These are phyloP conservation scores for Turnix velox DNA, from an alignment of 2,113 vertebrate species.

Conservation along the genomic window DNA sequence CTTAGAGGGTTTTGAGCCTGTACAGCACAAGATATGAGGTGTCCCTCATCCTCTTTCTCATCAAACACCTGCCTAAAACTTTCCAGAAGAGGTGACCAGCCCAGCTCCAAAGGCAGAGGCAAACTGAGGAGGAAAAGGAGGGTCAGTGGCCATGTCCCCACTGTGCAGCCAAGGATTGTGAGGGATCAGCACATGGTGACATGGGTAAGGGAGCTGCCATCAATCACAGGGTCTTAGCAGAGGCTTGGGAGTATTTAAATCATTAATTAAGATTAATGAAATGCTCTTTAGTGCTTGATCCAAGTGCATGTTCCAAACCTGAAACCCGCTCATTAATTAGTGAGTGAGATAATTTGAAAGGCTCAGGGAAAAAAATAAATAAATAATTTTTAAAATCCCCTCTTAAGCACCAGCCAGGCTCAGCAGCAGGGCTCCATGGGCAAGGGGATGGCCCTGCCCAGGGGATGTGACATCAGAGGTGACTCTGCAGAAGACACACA, in stretches of 20 bases:
- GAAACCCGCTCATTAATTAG: background rate
- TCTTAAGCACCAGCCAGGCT: background rate
- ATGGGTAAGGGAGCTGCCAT: background rate
- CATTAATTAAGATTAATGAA: slow-evolving; percentile 46
- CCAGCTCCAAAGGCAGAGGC: background rate
- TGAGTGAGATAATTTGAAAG: background rate
- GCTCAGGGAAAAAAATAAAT: too few relatives aligned
- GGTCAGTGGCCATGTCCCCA: background rate
- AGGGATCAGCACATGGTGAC: background rate
- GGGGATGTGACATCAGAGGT: background rate
- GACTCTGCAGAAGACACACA: background rate
- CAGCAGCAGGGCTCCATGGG: background rate
- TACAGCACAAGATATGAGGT: background rate
- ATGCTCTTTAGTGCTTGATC: background rate
- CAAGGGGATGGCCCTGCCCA: background rate
- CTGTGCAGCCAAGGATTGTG: background rate
- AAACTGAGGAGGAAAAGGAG: background rate
- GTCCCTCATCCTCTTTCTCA: background rate
- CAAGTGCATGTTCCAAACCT: background rate
- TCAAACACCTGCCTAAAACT: background rate
- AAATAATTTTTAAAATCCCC: too few relatives aligned
- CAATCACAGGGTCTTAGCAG: background rate
- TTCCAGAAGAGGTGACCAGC: background rate
- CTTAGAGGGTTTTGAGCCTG: too few relatives aligned
- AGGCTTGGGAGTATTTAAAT: background rate